Evolutionary conservation across 2,113 vertebrate genomes (phyloP).

Genomic region (Silurus asotus): DNA sequence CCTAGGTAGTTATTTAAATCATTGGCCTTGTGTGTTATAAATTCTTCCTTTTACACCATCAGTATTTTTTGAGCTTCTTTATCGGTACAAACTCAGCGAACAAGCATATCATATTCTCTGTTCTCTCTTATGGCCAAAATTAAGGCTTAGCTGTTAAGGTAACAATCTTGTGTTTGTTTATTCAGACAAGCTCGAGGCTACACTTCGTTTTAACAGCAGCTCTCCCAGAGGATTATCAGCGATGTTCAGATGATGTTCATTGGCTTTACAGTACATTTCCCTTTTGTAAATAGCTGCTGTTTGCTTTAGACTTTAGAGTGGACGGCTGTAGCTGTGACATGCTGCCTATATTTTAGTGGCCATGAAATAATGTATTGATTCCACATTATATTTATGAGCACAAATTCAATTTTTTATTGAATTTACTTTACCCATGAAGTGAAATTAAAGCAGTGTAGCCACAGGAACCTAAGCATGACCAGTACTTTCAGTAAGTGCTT

Average conservation of each 20-base stretch:
- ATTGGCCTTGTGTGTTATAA: neutral
- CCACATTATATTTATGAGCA: neutral
- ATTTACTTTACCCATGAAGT: neutral
- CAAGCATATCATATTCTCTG: neutral
- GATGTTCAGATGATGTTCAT: neutral
- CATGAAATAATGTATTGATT: neutral
- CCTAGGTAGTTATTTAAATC: neutral
- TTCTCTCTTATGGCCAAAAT: neutral
- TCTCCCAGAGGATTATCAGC: neutral
- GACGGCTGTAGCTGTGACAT: neutral
- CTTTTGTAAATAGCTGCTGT: neutral
- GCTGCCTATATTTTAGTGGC: neutral
- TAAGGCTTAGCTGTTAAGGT: neutral
- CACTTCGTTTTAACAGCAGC: neutral
- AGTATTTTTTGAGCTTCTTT: neutral
- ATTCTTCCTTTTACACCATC: neutral
- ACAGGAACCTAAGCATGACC: neutral
- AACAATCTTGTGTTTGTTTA: constrained; percentile 20
- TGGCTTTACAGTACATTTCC: neutral
- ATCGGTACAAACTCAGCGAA: neutral
- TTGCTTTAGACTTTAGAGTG: neutral
- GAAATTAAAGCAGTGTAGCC: neutral
- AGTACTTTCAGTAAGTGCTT: neutral
- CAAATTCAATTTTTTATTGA: neutral
- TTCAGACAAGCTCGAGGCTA: constrained; percentile 7